A percentile compares a stretch with the other conserved stretches of the same genome.
Conservation (phyloP, 2,797 vertebrate species). For the Atherinosoma microstoma region DNA sequence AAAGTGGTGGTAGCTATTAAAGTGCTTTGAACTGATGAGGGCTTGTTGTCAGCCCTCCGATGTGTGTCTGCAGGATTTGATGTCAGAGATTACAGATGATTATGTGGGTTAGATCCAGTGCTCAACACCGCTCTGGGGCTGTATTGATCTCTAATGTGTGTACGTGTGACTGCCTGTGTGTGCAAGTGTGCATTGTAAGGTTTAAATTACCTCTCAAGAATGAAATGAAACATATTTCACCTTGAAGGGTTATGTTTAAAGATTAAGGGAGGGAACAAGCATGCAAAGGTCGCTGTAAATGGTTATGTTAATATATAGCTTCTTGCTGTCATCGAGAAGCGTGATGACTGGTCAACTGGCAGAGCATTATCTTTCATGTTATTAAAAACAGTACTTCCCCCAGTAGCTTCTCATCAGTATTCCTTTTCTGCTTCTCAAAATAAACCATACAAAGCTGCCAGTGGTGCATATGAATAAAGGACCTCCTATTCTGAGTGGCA, state of each 20-base stretch:
- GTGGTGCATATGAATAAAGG: not conserved
- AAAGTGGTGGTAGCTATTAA: slow-evolving; percentile 50
- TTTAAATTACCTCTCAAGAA: slow-evolving; percentile 17
- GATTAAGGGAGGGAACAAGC: not conserved
- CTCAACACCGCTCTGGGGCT: slow-evolving; percentile 53
- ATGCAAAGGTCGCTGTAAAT: not conserved
- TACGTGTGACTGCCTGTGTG: slow-evolving; percentile 11
- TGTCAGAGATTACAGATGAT: slow-evolving; percentile 78
- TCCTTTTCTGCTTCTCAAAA: not conserved
- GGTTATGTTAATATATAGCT: not conserved
- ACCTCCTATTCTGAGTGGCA: not conserved
- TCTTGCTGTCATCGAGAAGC: not conserved
- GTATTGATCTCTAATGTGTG: slow-evolving; percentile 63
- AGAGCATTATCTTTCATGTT: not conserved
- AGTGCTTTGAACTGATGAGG: slow-evolving; percentile 56
- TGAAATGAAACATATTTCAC: not conserved
- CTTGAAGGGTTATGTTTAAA: not conserved
- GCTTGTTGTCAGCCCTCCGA: slow-evolving; percentile 59
- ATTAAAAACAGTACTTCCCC: not conserved
- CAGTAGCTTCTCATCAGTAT: not conserved
- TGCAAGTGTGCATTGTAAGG: not conserved
- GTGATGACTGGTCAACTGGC: not conserved
- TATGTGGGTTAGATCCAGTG: slow-evolving; percentile 71
- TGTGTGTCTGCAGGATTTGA: slow-evolving; percentile 72
- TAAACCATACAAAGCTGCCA: not conserved